phyloP scores from a whole-genome alignment of 92 coral and sea anemone species.

The Umimayanthus chanpuru region DNA sequence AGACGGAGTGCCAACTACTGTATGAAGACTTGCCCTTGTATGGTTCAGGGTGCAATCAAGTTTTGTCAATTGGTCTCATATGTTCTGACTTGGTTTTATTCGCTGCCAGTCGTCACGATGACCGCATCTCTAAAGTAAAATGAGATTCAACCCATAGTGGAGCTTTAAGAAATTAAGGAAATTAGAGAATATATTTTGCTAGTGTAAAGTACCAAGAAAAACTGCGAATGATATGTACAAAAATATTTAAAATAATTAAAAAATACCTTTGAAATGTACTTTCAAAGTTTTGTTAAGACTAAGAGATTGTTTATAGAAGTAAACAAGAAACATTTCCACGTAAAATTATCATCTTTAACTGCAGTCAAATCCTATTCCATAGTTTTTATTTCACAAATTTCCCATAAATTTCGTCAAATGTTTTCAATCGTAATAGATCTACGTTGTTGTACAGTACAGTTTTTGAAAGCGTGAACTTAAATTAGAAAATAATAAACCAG shows the following conservation, averaged over 20 bases:
- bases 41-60: not conserved
- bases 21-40: not conserved
- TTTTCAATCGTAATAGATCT: not conserved
- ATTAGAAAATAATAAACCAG: not conserved
- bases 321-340: not conserved
- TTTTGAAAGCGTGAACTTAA: not conserved
- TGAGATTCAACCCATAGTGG: not conserved
- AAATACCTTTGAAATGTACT: slow-evolving; percentile 27
- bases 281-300: slow-evolving; percentile 14
- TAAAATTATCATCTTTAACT: not conserved
- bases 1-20: not conserved
- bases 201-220: slow-evolving; percentile 9
- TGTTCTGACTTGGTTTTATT: not conserved
- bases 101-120: not conserved
- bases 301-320: slow-evolving; percentile 21
- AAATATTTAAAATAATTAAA: slow-evolving; percentile 33
- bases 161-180: slow-evolving; percentile 15
- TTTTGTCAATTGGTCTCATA: not conserved
- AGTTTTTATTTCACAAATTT: not conserved
- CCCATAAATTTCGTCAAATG: not conserved
- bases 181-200: slow-evolving; percentile 35
- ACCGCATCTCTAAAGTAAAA: not conserved
- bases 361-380: not conserved
- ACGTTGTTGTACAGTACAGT: not conserved
- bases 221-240: slow-evolving; percentile 6